A percentile compares a stretch with the other conserved stretches of the same genome.
Conservation (phyloP, 2,797 vertebrate genomes). For the Alca torda region DNA sequence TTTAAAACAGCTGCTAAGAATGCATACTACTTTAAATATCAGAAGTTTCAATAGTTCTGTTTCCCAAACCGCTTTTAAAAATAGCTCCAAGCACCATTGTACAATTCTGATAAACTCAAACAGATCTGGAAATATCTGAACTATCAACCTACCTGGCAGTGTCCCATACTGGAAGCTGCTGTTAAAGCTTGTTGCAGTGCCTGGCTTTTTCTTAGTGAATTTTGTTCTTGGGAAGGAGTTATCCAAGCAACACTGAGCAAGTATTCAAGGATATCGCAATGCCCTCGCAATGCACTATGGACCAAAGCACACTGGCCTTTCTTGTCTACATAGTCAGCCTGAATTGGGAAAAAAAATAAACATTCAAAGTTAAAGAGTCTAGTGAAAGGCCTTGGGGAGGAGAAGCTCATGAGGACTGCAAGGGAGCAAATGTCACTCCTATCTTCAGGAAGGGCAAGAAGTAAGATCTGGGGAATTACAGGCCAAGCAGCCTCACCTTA, state of each 20-base stretch:
- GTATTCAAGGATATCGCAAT: conserved; percentile 86
- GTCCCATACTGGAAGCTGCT: conserved; percentile 96
- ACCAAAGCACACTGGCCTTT: conserved; percentile 94
- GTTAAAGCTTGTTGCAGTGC: conserved; percentile 92
- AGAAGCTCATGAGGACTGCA: neutral
- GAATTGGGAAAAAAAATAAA: neutral
- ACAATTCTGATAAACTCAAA: neutral
- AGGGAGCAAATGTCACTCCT: neutral
- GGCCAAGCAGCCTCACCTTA: neutral
- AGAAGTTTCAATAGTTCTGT: neutral
- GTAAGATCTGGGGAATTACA: neutral
- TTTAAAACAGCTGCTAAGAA: neutral
- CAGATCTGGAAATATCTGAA: neutral
- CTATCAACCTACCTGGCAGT: conserved; percentile 80
- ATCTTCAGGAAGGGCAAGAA: neutral
- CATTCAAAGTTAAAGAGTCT: neutral
- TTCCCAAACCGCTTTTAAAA: neutral
- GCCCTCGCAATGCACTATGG: conserved; percentile 91
- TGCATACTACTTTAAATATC: neutral
- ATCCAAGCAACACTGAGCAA: conserved; percentile 87
- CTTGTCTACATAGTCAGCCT: conserved; percentile 93
- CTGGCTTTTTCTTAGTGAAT: conserved; percentile 83
- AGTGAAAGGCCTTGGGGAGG: neutral
- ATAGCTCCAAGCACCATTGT: neutral
- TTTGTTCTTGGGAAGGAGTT: conserved; percentile 77